Conservation (phyloP, 2,888 invertebrate genomes). For the Calliphora vomitoria region DNA sequence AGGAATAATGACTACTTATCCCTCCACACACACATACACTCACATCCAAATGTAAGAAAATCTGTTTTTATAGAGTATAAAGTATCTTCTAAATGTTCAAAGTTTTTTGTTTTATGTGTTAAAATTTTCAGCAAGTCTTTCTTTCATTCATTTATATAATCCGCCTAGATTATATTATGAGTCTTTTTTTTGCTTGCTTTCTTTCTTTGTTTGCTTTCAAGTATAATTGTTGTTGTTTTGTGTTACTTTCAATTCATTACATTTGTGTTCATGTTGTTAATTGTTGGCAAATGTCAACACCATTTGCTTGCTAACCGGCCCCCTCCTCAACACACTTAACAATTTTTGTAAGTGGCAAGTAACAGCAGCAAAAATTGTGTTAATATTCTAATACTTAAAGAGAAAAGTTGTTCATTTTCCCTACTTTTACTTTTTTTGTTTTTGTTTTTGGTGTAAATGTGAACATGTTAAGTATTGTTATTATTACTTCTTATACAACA, state of each 20-base stretch:
- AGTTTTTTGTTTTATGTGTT: constrained; percentile 65
- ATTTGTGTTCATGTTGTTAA: constrained; percentile 69
- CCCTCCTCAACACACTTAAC: not conserved
- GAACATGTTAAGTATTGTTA: constrained; percentile 62
- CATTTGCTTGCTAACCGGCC: constrained; percentile 24
- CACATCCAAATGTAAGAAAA: constrained; percentile 12
- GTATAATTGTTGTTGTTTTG: constrained; percentile 17
- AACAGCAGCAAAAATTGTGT: constrained; percentile 42
- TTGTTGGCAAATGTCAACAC: constrained; percentile 73
- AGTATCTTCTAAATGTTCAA: constrained; percentile 69
- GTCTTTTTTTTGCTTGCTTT: constrained; percentile 41
- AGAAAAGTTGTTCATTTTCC: constrained; percentile 51
- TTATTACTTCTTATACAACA: constrained; percentile 60
- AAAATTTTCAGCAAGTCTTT: constrained; percentile 52
- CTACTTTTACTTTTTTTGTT: not conserved
- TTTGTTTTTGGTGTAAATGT: constrained; percentile 46
- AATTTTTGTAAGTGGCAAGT: constrained; percentile 43
- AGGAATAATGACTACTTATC: not conserved
- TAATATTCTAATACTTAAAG: constrained; percentile 60
- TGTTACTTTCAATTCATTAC: constrained; percentile 60
- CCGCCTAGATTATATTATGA: constrained; percentile 54
- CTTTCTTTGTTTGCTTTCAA: constrained; percentile 43
- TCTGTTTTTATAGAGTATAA: constrained; percentile 68
- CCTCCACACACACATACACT: not conserved
- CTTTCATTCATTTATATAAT: constrained; percentile 53